Conservation (phyloP, 2,797 vertebrate genomes). For the Acrossocheilus fasciatus region DNA sequence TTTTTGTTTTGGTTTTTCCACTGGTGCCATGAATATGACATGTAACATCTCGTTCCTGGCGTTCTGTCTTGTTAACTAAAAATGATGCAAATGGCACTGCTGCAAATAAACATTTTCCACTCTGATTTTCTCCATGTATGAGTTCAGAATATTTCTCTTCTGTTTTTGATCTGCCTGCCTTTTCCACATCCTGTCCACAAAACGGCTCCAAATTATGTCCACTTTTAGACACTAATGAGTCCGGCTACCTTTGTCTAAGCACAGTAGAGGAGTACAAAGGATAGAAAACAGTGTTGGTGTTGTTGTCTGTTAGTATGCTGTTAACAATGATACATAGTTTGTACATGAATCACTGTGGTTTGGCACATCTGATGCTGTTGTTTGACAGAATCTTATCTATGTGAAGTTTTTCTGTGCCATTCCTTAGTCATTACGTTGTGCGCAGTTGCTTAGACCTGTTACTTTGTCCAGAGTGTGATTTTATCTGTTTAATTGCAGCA, state of each 20-base stretch:
- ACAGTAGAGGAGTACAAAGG: slow-evolving; percentile 2
- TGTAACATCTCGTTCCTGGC: not conserved
- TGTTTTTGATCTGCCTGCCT: slow-evolving; percentile 5
- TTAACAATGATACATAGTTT: slow-evolving; percentile 27
- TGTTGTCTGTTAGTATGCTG: slow-evolving; percentile 29
- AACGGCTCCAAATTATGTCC: slow-evolving; percentile 10
- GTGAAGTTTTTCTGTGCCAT: slow-evolving; percentile 37
- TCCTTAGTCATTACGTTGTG: slow-evolving; percentile 45
- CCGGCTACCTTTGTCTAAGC: slow-evolving; percentile 5
- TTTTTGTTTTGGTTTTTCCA: not conserved
- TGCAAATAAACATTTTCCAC: not conserved
- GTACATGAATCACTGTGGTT: slow-evolving; percentile 40
- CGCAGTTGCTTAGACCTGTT: slow-evolving; percentile 8
- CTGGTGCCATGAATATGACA: not conserved
- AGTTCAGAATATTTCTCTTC: slow-evolving; percentile 1
- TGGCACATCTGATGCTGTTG: slow-evolving; percentile 42
- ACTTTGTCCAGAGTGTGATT: slow-evolving; percentile 13
- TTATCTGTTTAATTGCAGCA: slow-evolving; percentile 26
- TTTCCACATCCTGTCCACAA: not conserved
- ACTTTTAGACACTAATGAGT: slow-evolving; percentile 32
- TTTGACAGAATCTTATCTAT: slow-evolving; percentile 30
- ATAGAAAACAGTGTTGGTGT: slow-evolving; percentile 20
- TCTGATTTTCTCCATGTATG: not conserved
- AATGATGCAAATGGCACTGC: not conserved
- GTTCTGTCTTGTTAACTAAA: not conserved